Base-by-base conservation (phyloP, 2,797 vertebrate genomes). In the Oryzias sinensis region DNA sequence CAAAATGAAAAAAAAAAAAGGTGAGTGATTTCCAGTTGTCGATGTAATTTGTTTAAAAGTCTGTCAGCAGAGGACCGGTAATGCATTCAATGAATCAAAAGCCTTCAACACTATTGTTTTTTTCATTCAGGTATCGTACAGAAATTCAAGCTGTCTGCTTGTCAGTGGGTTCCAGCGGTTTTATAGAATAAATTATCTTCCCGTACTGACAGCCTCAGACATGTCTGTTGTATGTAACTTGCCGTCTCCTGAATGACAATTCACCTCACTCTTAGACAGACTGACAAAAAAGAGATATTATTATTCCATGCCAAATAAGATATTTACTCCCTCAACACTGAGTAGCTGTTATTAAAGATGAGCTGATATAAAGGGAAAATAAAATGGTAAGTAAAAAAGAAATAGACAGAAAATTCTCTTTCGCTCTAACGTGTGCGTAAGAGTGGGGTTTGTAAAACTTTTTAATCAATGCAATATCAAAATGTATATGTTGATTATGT, bases 171-270 rank as follows among this genome's bases (percentile, higher is more conserved):
- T 63, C 58, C 60, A 45, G 57, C 27, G 42, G 59, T 79, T 83
- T 87, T 82, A 81, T 88, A 56, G 81, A 88, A 82, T 81, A 79
- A 65, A 81, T 87, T 75, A 81, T 76, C 74, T 66, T 25, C 40
- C 59, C 29, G 7, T 27, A 50, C 53, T 72, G 73, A 80, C 74
- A 68, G 73, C 64, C 59, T 65, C 22, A 65, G 49, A 77, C 67
- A 53, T 68, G 70, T 52, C 47, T 70, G 57, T 64, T 53, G 65
- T 62, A 66, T 84, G 70, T 70, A 73, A 70, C 65, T 40, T 62
- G 58, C 9, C 0, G 27, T 53, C 43, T 54, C 45, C 42, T 72
- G 68, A 69, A 72, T 68, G 76, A 78, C 51, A 70, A 57, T 69
- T 74, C 47, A 59, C 33, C 37, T 72, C 69, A 46, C 56, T 25